These are phyloP conservation scores for Platycheirus albimanus DNA, from an alignment of 2,888 invertebrate genomes.

Conservation along the genomic window DNA sequence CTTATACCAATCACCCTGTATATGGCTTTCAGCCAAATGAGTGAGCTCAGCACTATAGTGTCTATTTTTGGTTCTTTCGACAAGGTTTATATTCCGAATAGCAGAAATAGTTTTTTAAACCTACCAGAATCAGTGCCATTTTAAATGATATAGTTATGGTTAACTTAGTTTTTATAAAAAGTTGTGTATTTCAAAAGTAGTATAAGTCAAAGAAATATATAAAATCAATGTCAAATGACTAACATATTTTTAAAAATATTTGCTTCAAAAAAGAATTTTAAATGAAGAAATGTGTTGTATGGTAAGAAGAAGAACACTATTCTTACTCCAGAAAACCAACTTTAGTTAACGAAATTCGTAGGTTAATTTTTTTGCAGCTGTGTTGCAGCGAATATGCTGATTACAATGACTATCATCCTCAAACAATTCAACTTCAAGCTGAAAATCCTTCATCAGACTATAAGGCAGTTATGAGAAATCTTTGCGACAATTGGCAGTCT, in stretches of 20 bases:
- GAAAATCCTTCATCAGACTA: slow-evolving; percentile 47
- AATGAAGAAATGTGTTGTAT: slow-evolving; percentile 62
- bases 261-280: slow-evolving; percentile 2
- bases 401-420: slow-evolving; percentile 56
- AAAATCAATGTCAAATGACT: slow-evolving; percentile 17
- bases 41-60: too few relatives aligned
- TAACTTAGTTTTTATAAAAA: too few relatives aligned
- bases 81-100: too few relatives aligned
- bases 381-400: slow-evolving; percentile 45
- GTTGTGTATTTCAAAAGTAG: too few relatives aligned
- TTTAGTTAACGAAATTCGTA: not conserved
- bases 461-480: slow-evolving; percentile 24
- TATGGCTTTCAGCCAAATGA: too few relatives aligned
- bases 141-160: too few relatives aligned
- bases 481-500: slow-evolving; percentile 52
- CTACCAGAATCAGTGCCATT: too few relatives aligned
- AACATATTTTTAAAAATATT: not conserved
- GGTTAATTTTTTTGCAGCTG: slow-evolving; percentile 50
- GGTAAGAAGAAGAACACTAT: too few relatives aligned
- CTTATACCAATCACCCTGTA: too few relatives aligned
- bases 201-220: too few relatives aligned
- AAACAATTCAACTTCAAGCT: slow-evolving; percentile 28
- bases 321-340: not conserved
- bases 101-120: too few relatives aligned
- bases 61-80: too few relatives aligned